A percentile compares a stretch with the other conserved stretches of the same genome.
phyloP scores from a whole-genome alignment of 2,113 vertebrate species.

The Azemiops feae region DNA sequence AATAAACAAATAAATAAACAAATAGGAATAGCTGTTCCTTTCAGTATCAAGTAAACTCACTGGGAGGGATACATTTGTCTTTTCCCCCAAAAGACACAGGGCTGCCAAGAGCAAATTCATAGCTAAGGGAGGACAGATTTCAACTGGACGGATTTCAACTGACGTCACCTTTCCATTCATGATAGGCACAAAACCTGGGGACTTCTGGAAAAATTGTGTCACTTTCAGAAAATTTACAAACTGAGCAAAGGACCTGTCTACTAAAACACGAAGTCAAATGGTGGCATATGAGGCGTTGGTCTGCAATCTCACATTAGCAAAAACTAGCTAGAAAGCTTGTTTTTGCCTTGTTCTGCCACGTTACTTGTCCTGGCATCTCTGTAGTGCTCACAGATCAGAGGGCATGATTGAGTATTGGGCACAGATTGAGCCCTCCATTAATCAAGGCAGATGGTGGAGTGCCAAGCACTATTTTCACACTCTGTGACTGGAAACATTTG shows the following conservation, averaged over 20 bases:
- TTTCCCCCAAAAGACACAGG: not conserved
- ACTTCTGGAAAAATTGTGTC: too few relatives aligned
- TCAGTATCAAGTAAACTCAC: not conserved
- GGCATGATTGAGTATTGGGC: not conserved
- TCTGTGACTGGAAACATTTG: not conserved
- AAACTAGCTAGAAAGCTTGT: not conserved
- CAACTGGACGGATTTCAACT: not conserved
- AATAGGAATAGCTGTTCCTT: not conserved
- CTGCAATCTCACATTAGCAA: not conserved
- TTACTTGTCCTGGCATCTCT: not conserved
- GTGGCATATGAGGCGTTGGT: rapidly evolving
- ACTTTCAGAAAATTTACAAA: not conserved
- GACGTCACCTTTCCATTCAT: not conserved
- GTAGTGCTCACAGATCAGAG: not conserved
- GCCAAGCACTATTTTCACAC: not conserved
- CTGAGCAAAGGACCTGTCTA: not conserved
- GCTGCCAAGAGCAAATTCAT: not conserved
- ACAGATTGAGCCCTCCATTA: not conserved
- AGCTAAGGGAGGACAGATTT: not conserved
- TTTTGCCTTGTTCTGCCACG: not conserved
- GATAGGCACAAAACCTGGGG: not conserved
- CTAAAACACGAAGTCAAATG: not conserved
- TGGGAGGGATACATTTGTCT: not conserved
- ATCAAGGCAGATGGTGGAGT: not conserved
- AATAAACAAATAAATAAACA: not conserved